These are phyloP conservation scores for Epizoanthus scotinus DNA, from an alignment of 92 coral and sea anemone species.

Conservation along the genomic window DNA sequence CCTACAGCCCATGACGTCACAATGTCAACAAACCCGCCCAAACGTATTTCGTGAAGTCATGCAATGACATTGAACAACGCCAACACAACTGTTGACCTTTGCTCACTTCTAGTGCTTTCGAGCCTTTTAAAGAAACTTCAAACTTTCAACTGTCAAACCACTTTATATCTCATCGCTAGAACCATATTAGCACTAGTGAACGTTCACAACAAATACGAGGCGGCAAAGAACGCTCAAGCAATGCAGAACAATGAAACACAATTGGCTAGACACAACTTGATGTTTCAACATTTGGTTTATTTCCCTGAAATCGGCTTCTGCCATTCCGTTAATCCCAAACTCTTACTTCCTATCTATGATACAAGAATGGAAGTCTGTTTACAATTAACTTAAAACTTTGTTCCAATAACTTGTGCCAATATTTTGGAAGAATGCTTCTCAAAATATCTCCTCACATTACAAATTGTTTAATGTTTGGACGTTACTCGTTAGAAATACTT, in stretches of 20 bases:
- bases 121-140: background rate
- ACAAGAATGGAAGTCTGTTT: background rate
- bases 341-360: background rate
- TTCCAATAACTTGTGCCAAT: background rate
- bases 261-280: background rate
- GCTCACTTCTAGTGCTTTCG: background rate
- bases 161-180: no score
- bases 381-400: background rate
- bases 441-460: background rate
- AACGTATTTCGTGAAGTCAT: constrained; percentile 21
- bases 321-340: background rate
- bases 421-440: background rate
- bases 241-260: background rate
- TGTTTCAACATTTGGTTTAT: constrained; percentile 11
- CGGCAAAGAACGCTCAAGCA: background rate
- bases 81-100: constrained; percentile 14
- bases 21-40: constrained; percentile 32
- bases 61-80: background rate
- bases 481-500: background rate
- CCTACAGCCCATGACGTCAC: constrained; percentile 13
- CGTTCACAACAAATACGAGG: background rate
- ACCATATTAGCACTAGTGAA: background rate
- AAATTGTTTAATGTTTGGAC: background rate
- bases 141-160: background rate
- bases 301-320: background rate